Conservation (phyloP, 92 coral and sea anemone genomes). For the Palythoa caribaeorum region DNA sequence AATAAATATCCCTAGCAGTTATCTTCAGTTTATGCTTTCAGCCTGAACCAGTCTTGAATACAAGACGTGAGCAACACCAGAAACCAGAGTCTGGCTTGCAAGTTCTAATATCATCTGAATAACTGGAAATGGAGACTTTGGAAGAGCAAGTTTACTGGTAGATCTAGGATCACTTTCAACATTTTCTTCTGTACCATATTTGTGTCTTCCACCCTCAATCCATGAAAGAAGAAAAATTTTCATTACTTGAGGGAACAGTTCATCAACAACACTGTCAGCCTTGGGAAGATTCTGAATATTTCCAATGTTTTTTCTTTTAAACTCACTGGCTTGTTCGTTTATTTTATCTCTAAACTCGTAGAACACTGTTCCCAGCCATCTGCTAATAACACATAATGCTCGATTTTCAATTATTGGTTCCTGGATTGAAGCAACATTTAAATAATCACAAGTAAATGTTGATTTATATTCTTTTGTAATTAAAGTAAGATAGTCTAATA, state of each 20-base stretch:
- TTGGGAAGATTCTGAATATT: slow-evolving; percentile 84
- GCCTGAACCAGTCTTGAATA: slow-evolving; percentile 83
- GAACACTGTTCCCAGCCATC: slow-evolving; percentile 85
- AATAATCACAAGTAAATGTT: slow-evolving; percentile 13
- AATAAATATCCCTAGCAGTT: not conserved
- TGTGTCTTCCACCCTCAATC: slow-evolving; percentile 64
- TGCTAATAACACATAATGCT: slow-evolving; percentile 57
- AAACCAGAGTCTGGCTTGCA: slow-evolving; percentile 85
- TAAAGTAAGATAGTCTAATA: slow-evolving; percentile 26
- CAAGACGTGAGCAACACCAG: slow-evolving; percentile 96
- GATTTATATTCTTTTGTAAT: slow-evolving; percentile 40
- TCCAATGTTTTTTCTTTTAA: slow-evolving; percentile 81
- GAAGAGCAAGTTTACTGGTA: slow-evolving; percentile 9
- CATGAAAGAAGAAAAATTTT: slow-evolving; percentile 72
- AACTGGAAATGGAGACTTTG: slow-evolving; percentile 60
- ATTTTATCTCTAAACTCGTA: slow-evolving; percentile 60
- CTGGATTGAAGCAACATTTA: slow-evolving; percentile 6
- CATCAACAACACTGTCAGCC: slow-evolving; percentile 73
- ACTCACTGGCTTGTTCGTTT: slow-evolving; percentile 72
- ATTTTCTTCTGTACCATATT: not conserved
- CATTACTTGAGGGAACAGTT: slow-evolving; percentile 89
- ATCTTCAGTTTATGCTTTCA: slow-evolving; percentile 70
- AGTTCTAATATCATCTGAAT: slow-evolving; percentile 89
- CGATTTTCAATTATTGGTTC: slow-evolving; percentile 38
- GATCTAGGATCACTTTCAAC: not conserved